Conservation (phyloP, 2,113 vertebrate genomes). For the Anguilla japonica region DNA sequence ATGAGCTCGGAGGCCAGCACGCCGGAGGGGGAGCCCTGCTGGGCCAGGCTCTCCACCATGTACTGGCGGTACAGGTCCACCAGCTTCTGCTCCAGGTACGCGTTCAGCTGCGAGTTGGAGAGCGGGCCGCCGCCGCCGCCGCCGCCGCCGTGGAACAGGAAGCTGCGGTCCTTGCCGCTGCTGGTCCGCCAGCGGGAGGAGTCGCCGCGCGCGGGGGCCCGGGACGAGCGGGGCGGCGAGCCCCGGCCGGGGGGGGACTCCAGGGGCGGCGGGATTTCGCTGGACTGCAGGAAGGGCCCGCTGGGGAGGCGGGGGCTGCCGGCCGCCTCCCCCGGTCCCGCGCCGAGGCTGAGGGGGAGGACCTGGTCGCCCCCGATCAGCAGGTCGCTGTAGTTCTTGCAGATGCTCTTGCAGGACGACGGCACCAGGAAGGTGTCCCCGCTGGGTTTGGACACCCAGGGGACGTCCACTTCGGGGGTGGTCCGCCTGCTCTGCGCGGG, state of each 20-base stretch:
- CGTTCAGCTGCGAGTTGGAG: constrained; percentile 86
- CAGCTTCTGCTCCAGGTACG: constrained; percentile 91
- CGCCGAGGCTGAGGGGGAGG: constrained; percentile 75
- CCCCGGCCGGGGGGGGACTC: constrained; percentile 57
- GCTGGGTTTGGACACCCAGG: constrained; percentile 49
- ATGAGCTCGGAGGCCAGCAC: constrained; percentile 87
- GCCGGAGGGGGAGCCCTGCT: constrained; percentile 70
- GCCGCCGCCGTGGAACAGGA: constrained; percentile 77
- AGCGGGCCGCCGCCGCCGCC: constrained; percentile 71
- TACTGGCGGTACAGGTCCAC: constrained; percentile 90
- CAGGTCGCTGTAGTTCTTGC: constrained; percentile 91
- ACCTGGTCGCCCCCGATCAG: constrained; percentile 91
- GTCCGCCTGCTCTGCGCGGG: constrained; percentile 45
- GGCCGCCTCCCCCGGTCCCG: constrained; percentile 66
- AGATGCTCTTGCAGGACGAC: constrained; percentile 90
- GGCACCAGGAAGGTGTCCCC: constrained; percentile 86
- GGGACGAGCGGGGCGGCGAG: constrained; percentile 31
- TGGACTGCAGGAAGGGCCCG: constrained; percentile 86
- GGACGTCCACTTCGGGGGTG: constrained; percentile 63
- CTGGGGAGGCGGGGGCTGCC: constrained; percentile 58
- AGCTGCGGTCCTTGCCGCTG: constrained; percentile 75
- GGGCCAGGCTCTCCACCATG: constrained; percentile 81
- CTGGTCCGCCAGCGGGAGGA: constrained; percentile 78
- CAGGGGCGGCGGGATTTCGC: constrained; percentile 77
- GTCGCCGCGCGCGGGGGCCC: constrained; percentile 57